phyloP scores from a whole-genome alignment of 2,888 invertebrate genomes.

The Ochropleura leucogaster region DNA sequence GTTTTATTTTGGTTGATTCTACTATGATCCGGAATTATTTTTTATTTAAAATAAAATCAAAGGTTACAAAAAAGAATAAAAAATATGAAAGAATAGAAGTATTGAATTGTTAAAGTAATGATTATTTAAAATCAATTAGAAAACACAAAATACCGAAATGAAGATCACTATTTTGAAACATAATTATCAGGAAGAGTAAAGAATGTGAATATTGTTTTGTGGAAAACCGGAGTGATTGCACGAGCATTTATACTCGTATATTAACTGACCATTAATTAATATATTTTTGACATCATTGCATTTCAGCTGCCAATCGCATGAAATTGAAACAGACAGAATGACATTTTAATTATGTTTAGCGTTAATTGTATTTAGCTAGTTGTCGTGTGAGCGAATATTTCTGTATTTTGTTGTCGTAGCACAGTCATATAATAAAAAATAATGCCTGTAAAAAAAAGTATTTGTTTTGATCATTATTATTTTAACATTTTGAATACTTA shows the following conservation, averaged over 20 bases:
- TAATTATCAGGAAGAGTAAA: background rate
- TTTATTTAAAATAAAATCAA: too few species aligned
- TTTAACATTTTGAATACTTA: background rate
- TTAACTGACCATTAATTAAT: too few species aligned
- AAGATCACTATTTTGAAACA: background rate
- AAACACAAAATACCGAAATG: background rate
- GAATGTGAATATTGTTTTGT: background rate
- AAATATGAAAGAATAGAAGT: too few species aligned
- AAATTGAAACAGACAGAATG: slow-evolving; percentile 39
- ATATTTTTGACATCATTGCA: slow-evolving; percentile 23
- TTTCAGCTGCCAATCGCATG: slow-evolving; percentile 42
- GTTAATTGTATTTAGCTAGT: slow-evolving; percentile 1
- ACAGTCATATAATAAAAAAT: background rate
- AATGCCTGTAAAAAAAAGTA: background rate
- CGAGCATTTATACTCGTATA: background rate
- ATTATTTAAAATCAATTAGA: background rate
- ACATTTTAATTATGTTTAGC: slow-evolving; percentile 33
- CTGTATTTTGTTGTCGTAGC: background rate
- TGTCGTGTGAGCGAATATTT: background rate
- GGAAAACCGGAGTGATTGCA: background rate
- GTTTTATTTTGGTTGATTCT: slow-evolving; percentile 39
- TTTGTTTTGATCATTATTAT: background rate
- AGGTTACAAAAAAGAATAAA: background rate
- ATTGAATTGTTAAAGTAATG: background rate
- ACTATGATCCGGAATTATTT: slow-evolving; percentile 12